Evolutionary conservation across 2,113 vertebrate genomes (phyloP), one percentile per base, ranked within the genome.

Genomic region (cattle (Bos taurus)): DNA sequence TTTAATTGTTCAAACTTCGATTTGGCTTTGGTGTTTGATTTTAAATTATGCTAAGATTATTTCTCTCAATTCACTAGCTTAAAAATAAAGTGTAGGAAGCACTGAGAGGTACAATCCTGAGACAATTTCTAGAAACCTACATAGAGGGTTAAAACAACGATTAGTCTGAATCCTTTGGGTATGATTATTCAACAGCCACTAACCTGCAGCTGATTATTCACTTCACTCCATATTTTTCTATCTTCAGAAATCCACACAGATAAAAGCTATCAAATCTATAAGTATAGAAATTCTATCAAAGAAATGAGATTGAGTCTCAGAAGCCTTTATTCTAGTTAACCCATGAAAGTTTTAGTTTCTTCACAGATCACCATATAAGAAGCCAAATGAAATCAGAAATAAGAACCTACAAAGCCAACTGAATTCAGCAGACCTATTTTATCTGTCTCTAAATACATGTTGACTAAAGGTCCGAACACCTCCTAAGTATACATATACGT

Each of bases 11-110:
- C 46, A 91, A 97, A 77, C 89, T 89, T 82, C 92, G 59, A 92
- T 94, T 93, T 94, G 56, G 82, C 40, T 57, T 56, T 67, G 50
- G 13, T 74, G 33, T 71, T 56, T 85, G n/a, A 43, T 62, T 92
- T 93, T 90, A 88, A 95, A 93, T 91, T 87, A 92, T 81, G 90
- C 36, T 56, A 85, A 71, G 13, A 94, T 64, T 59, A 88, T 80
- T 84, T 74, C 6, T 85, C 93, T 82, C 81, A 92, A 91, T 43
- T 96, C n/a, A 93, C 3, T 56, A 25, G 33, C 40, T 78, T 88
- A 95, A 92, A 92, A 96, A 80, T 71, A 95, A 91, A 94, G 59
- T 83, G 6, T 46, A 88, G 25, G n/a, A 91, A 96, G 86, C 8
- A 93, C 43, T 90, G 25, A 40, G 74, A 17, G 21, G 19, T 77